These are phyloP conservation scores for Tor tambroides DNA, from an alignment of 2,113 vertebrate species.

Conservation along the genomic window DNA sequence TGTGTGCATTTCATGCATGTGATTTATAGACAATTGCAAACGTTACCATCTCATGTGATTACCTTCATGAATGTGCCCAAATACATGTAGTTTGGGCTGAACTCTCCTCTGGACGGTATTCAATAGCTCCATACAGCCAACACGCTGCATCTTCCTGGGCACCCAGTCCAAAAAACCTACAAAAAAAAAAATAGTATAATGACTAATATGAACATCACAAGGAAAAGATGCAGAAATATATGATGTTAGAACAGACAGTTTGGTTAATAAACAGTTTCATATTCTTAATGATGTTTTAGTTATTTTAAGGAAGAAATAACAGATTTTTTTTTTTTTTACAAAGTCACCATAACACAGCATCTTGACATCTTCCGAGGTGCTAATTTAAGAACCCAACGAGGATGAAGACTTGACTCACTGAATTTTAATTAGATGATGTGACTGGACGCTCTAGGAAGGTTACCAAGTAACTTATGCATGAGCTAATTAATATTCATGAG, in stretches of 20 bases:
- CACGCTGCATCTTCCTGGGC: constrained; percentile 96
- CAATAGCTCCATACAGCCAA: constrained; percentile 94
- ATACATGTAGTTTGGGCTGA: constrained; percentile 92
- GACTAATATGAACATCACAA: background rate
- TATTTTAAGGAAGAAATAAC: background rate
- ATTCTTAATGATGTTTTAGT: background rate
- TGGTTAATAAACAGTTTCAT: background rate
- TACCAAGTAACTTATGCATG: background rate
- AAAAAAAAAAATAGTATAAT: constrained; percentile 25
- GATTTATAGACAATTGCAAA: background rate
- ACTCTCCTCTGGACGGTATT: constrained; percentile 95
- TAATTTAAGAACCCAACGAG: background rate
- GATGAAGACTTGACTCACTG: constrained; percentile 1
- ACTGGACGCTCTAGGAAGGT: background rate
- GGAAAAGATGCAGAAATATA: background rate
- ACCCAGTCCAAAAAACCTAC: constrained; percentile 98
- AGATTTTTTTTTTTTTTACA: background rate
- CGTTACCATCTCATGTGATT: constrained; percentile 35
- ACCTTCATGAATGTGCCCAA: constrained; percentile 98
- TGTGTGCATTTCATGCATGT: background rate
- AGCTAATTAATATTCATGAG: constrained; percentile 1
- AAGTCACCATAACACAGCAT: background rate
- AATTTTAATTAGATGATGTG: background rate
- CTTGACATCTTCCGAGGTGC: background rate
- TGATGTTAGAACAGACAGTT: background rate